These are phyloP conservation scores for Salminus brasiliensis DNA, from an alignment of 2,113 vertebrate species.

Conservation along the genomic window DNA sequence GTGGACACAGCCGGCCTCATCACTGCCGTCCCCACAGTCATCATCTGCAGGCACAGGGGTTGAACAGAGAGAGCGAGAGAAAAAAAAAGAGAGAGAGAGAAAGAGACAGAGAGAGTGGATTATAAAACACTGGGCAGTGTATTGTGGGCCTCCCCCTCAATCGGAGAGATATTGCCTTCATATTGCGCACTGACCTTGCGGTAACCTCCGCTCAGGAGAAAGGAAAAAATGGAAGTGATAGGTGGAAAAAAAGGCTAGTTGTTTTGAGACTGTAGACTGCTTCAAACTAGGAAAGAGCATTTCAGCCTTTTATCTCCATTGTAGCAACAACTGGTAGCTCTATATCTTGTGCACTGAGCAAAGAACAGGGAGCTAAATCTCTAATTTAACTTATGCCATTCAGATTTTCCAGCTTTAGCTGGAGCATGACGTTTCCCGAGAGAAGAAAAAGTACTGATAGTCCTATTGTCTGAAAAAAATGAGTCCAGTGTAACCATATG, in stretches of 20 bases:
- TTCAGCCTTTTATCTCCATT: background rate
- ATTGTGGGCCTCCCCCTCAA: background rate
- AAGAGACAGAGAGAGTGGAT: no score
- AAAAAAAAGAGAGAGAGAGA: no score
- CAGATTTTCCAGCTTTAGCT: background rate
- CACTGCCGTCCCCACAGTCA: slow-evolving; percentile 94
- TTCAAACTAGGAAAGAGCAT: background rate
- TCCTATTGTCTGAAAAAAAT: no score
- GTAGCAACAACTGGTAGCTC: background rate
- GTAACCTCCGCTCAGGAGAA: background rate
- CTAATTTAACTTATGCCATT: no score
- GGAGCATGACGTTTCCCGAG: no score
- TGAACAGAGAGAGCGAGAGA: background rate
- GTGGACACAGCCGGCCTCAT: slow-evolving; percentile 86
- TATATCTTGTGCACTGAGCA: no score
- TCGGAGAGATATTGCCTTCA: background rate
- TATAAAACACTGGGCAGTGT: background rate
- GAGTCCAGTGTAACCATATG: no score
- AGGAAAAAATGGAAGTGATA: background rate
- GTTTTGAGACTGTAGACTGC: background rate
- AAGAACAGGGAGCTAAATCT: no score
- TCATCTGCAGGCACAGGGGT: slow-evolving; percentile 78
- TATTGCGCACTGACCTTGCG: background rate
- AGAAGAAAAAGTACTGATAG: no score
- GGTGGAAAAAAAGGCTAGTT: background rate